These are phyloP conservation scores for Platycheirus rosarum DNA, from an alignment of 2,888 invertebrate genomes.

Conservation along the genomic window DNA sequence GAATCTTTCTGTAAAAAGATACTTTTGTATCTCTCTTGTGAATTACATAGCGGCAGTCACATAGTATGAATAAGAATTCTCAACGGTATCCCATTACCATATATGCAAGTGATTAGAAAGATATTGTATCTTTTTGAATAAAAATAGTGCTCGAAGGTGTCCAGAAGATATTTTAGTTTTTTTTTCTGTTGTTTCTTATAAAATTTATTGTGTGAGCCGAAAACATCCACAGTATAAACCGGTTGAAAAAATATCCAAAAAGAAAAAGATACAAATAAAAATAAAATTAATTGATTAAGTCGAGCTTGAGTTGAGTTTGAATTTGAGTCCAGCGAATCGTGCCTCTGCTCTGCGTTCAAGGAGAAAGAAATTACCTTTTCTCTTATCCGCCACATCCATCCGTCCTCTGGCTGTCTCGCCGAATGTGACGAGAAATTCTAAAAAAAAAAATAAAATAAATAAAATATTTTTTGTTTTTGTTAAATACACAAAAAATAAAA, in stretches of 20 bases:
- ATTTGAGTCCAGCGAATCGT: constrained; percentile 48
- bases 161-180: background rate
- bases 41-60: constrained; percentile 6
- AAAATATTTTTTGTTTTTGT: too few species aligned
- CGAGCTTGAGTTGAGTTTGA: constrained; percentile 31
- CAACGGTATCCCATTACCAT: constrained; percentile 59
- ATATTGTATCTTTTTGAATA: constrained; percentile 57
- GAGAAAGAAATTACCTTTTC: constrained; percentile 67
- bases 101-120: constrained; percentile 61
- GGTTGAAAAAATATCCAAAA: constrained; percentile 52
- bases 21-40: constrained; percentile 45
- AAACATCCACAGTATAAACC: constrained; percentile 59
- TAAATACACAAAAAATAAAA: constrained; percentile 6
- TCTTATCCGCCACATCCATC: constrained; percentile 16
- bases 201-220: constrained; percentile 50
- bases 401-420: constrained; percentile 16
- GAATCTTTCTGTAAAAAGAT: constrained; percentile 55
- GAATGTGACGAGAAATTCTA: constrained; percentile 13
- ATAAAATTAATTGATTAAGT: constrained; percentile 56
- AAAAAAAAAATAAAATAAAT: constrained; percentile 8
- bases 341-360: constrained; percentile 63
- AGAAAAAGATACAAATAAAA: constrained; percentile 31
- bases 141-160: constrained; percentile 35
- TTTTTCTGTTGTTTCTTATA: too few species aligned
- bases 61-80: constrained; percentile 47